Percentiles rank a stretch among this genome's conserved stretches.
phyloP scores from a whole-genome alignment of 2,797 vertebrate genomes.

The Tragopan temminckii region DNA sequence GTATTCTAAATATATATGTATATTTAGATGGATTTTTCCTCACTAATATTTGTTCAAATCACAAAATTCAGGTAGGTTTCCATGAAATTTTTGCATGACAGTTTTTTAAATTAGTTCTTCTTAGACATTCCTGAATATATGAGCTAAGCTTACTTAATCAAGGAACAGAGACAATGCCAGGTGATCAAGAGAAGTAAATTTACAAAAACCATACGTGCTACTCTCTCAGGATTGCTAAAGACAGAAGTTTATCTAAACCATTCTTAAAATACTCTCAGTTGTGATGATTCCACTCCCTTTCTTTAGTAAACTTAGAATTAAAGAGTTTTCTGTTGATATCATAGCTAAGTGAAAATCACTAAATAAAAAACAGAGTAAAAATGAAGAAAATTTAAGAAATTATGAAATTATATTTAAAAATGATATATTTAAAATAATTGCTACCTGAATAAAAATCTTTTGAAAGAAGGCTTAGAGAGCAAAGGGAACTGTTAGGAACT shows the following conservation, averaged over 20 bases:
- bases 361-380: not conserved
- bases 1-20: not conserved
- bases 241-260: not conserved
- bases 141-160: not conserved
- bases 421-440: not conserved
- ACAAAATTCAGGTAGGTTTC: not conserved
- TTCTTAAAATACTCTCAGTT: not conserved
- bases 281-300: not conserved
- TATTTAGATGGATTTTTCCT: not conserved
- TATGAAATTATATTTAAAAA: not conserved
- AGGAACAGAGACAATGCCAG: not conserved
- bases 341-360: not conserved
- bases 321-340: not conserved
- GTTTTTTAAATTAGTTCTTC: not conserved
- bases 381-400: not conserved
- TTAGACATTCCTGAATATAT: not conserved
- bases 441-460: not conserved
- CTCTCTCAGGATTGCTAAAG: not conserved
- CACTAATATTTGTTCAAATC: not conserved
- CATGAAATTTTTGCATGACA: not conserved
- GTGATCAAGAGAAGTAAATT: not conserved
- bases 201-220: not conserved
- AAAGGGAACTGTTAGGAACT: not conserved
- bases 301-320: not conserved
- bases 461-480: not conserved